These are phyloP conservation scores for Phoxinus phoxinus DNA, from an alignment of 2,113 vertebrate genomes.

Conservation along the genomic window DNA sequence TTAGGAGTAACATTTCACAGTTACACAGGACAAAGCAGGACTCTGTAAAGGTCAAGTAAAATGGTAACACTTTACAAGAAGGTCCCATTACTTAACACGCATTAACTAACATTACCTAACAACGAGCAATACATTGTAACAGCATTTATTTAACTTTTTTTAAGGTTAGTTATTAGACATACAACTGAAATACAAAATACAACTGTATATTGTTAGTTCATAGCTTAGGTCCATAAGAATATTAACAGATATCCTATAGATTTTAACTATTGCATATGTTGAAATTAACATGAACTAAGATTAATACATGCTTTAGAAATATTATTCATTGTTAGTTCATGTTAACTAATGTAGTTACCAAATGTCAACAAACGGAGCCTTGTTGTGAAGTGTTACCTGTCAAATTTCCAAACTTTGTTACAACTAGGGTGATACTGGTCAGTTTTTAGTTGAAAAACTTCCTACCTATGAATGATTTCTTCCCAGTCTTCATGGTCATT, in stretches of 20 bases:
- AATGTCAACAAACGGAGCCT: background rate
- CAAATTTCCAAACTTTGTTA: background rate
- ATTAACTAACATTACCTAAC: background rate
- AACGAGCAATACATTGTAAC: background rate
- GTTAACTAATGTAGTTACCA: background rate
- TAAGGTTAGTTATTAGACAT: background rate
- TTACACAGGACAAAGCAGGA: background rate
- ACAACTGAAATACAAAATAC: too few relatives aligned
- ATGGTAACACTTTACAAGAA: background rate
- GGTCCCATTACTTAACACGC: background rate
- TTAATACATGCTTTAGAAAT: background rate
- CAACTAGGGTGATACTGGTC: background rate
- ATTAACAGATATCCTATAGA: background rate
- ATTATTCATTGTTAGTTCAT: background rate
- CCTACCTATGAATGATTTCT: conserved; percentile 78
- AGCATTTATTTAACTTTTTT: background rate
- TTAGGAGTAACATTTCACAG: background rate
- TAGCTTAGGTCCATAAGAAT: background rate
- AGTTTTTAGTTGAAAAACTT: conserved; percentile 26
- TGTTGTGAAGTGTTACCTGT: background rate
- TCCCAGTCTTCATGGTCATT: conserved; percentile 74
- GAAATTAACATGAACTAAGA: background rate
- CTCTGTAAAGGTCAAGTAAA: background rate
- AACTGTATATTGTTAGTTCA: background rate
- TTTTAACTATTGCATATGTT: background rate